A percentile compares a stretch with the other conserved stretches of the same genome.
phyloP scores from a whole-genome alignment of 2,888 invertebrate species.

The Crioceris asparagi region DNA sequence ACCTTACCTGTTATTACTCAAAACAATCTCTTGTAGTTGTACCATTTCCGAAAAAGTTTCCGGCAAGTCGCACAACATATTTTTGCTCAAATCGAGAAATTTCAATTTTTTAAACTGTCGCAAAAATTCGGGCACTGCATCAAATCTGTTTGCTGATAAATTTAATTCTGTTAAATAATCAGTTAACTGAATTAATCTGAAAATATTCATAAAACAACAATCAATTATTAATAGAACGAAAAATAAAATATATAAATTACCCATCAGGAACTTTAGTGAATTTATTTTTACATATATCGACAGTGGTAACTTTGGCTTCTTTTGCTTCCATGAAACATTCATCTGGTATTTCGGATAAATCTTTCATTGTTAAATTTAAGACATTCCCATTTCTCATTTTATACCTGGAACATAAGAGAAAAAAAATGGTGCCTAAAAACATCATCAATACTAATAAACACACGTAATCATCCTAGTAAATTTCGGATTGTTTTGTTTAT shows the following conservation, averaged over 20 bases:
- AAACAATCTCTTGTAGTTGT: conserved; percentile 64
- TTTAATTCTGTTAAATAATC: conserved; percentile 54
- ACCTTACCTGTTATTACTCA: conserved; percentile 69
- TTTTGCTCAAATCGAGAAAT: conserved; percentile 65
- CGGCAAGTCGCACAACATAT: conserved; percentile 56
- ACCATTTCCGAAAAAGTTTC: conserved; percentile 49
- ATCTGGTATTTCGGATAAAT: conserved; percentile 54
- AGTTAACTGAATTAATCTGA: conserved; percentile 42
- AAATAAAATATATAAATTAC: conserved; percentile 37
- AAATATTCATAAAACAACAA: conserved; percentile 12
- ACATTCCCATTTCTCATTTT: conserved; percentile 46
- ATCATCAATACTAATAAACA: too few relatives aligned
- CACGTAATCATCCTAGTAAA: too few relatives aligned
- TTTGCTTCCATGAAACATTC: conserved; percentile 60
- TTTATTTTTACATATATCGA: conserved; percentile 76
- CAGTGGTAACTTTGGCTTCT: conserved; percentile 57
- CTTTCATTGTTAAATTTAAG: conserved; percentile 52
- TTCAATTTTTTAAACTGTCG: conserved; percentile 51
- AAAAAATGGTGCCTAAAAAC: not conserved
- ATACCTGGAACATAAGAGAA: conserved; percentile 37
- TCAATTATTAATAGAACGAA: conserved; percentile 4
- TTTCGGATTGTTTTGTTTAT: too few relatives aligned
- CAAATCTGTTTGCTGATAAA: conserved; percentile 59
- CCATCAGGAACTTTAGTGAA: conserved; percentile 56
- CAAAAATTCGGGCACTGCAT: conserved; percentile 52